Conservation (phyloP, 2,797 vertebrate genomes). For the Diceros bicornis region DNA sequence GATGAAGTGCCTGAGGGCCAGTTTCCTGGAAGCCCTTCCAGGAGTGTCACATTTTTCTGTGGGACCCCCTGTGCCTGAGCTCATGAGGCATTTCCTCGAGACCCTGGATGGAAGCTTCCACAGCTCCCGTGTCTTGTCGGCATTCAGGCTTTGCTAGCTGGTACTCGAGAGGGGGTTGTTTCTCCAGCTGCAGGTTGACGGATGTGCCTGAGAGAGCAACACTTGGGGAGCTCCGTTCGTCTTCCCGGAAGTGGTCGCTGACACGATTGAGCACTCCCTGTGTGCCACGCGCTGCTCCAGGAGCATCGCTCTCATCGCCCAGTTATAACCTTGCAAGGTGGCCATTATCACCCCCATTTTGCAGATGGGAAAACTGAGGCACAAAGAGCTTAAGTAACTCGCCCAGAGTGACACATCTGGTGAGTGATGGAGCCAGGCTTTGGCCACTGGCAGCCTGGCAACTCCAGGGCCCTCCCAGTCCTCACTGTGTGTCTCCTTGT, state of each 20-base stretch:
- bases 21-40: constrained; percentile 58
- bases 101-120: background rate
- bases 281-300: background rate
- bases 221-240: background rate
- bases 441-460: background rate
- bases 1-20: background rate
- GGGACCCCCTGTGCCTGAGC: background rate
- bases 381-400: background rate
- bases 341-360: background rate
- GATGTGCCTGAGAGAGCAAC: background rate
- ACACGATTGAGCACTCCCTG: fast-evolving
- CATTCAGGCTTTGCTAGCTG: background rate
- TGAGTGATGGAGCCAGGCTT: background rate
- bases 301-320: fast-evolving
- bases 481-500: fast-evolving
- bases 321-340: background rate
- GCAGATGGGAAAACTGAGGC: background rate
- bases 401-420: background rate
- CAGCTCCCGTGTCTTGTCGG: background rate
- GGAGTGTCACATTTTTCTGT: background rate
- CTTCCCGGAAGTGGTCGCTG: background rate
- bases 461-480: background rate
- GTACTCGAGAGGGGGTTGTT: background rate
- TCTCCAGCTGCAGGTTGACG: background rate
- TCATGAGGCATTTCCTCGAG: background rate